phyloP scores from a whole-genome alignment of 1,140 invertebrate species.

The Saccostrea cuccullata region DNA sequence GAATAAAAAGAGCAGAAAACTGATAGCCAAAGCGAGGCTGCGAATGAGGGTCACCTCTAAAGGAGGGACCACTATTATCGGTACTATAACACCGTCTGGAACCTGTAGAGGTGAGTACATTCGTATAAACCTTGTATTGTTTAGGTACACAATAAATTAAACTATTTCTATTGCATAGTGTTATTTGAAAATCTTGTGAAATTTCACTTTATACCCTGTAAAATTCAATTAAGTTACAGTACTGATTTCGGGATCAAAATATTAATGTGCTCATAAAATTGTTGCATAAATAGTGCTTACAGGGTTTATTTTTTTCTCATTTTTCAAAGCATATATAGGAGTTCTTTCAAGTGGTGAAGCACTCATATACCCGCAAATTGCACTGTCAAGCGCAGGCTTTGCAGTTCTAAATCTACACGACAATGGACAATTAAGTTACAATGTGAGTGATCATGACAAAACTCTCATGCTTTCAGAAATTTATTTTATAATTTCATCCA shows the following conservation, averaged over 20 bases:
- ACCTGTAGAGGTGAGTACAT: slow-evolving; percentile 49
- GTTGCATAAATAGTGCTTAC: not conserved
- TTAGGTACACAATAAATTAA: no score
- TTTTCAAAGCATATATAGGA: slow-evolving; percentile 43
- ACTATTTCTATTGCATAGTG: no score
- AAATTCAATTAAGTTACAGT: no score
- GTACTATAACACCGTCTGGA: slow-evolving; percentile 36
- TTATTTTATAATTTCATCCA: no score
- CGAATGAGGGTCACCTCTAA: slow-evolving; percentile 52
- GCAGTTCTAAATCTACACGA: slow-evolving; percentile 50
- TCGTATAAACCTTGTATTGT: no score
- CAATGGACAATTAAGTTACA: slow-evolving; percentile 50
- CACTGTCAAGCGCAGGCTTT: slow-evolving; percentile 45
- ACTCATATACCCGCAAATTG: not conserved
- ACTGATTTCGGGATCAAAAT: no score
- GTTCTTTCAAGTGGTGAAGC: slow-evolving; percentile 50
- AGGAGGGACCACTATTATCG: slow-evolving; percentile 52
- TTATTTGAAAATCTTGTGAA: no score
- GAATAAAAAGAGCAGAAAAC: slow-evolving; percentile 49
- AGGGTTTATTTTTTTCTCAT: not conserved
- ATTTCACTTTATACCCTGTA: no score
- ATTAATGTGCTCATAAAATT: no score
- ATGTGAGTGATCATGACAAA: not conserved
- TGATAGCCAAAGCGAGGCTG: slow-evolving; percentile 41
- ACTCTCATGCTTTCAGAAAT: no score